Evolutionary conservation across 2,888 invertebrate genomes (phyloP), one percentile per base, ranked within the genome.

Genomic region (Hybos culiciformis): DNA sequence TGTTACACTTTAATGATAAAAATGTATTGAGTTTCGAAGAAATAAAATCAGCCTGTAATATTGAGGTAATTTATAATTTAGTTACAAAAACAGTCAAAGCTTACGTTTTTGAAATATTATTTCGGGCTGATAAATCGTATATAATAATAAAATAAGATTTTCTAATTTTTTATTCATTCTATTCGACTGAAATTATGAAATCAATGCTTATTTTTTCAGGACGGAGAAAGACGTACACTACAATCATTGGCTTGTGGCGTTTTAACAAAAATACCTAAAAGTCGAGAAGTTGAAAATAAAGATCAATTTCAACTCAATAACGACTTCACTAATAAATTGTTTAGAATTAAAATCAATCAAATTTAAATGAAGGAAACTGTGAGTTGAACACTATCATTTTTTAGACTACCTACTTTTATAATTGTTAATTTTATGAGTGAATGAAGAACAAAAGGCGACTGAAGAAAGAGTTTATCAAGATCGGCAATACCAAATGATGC

Each of bases 331-430:
- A 94, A 97, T 70, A 94, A 93, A 68, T 74, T 97, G 52, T 97
- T 87, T 74, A 77, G 97, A 57, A 97, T 98, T 65, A 94, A 96
- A 72, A 97, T 98, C 60, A 97, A 97, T 72, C 97, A 98, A 73
- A 96, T 98, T 59, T 97, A 98, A 71, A 91, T 98, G 90, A 97
- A 97, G 67, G 98, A 98, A 75, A 97, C 97, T 61, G 96, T 96
- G 62, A 69, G 75, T 63, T 3, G 31, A 2, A 19, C 14, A 37
- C 19, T 14, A 4, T 4, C 2, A 18, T n/a, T n/a, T n/a, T n/a
- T n/a, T n/a, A n/a, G n/a, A n/a, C n/a, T n/a, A n/a, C n/a, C n/a
- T n/a, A n/a, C n/a, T n/a, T n/a, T n/a, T n/a, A 31, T 34, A n/a
- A 39, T 37, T 18, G 14, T 24, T 20, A 19, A 23, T 42, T 61